phyloP scores from a whole-genome alignment of 2,797 vertebrate species.

The Poecile montanus region DNA sequence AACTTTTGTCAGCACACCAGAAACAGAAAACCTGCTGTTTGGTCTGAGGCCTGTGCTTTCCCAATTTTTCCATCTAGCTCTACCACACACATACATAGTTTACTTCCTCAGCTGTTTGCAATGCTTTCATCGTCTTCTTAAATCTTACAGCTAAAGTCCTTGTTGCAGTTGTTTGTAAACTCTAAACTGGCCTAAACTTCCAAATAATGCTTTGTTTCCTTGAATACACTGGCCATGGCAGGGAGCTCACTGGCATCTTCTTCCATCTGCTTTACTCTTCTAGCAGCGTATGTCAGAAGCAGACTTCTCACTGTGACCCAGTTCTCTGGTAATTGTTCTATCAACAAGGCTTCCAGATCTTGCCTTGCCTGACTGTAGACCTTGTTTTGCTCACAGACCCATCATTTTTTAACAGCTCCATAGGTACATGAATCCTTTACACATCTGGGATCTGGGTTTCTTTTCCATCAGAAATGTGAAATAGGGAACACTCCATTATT shows the following conservation, averaged over 20 bases:
- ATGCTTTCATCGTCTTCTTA: not conserved
- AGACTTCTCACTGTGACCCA: not conserved
- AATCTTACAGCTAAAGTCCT: not conserved
- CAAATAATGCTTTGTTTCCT: not conserved
- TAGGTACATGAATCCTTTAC: fast-evolving
- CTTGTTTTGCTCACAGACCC: not conserved
- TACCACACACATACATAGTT: not conserved
- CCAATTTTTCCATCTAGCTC: not conserved
- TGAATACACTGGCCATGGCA: not conserved
- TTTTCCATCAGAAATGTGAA: not conserved
- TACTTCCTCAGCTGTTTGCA: not conserved
- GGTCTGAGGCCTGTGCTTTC: not conserved
- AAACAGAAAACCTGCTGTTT: not conserved
- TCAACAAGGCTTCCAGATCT: not conserved
- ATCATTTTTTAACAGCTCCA: not conserved
- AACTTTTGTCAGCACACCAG: not conserved
- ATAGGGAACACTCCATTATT: not conserved
- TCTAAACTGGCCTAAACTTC: not conserved
- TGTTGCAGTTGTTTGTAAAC: not conserved
- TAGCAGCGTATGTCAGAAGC: fast-evolving
- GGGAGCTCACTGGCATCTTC: not conserved
- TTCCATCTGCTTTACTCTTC: not conserved
- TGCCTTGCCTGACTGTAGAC: not conserved
- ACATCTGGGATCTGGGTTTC: not conserved
- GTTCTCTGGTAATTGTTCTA: not conserved